Evolutionary conservation across 2,797 vertebrate genomes (phyloP).

Genomic region (Tangara arthus): DNA sequence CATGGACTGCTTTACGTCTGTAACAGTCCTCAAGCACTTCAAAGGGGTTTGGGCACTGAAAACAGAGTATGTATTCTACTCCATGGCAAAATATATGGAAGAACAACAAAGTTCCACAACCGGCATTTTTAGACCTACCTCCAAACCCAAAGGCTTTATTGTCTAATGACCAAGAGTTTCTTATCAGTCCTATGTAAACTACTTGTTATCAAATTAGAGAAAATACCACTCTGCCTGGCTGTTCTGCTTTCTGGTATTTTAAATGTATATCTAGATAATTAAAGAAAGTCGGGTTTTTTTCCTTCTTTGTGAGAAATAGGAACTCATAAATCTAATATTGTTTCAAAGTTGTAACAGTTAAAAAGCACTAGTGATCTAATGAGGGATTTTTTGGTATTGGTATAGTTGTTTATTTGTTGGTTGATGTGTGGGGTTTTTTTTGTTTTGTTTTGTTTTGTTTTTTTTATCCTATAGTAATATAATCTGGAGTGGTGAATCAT

Average conservation of each 20-base stretch:
- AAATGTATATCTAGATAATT: not conserved
- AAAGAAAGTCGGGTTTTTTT: not conserved
- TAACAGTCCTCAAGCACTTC: not conserved
- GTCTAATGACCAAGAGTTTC: not conserved
- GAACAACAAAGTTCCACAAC: not conserved
- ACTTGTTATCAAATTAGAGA: not conserved
- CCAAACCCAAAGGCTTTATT: not conserved
- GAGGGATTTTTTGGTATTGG: rapidly evolving
- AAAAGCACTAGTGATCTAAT: not conserved
- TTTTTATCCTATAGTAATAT: not conserved
- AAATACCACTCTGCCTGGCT: not conserved
- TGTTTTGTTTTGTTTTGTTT: not conserved
- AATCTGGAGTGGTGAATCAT: not conserved
- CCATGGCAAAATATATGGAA: not conserved
- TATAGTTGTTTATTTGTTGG: not conserved
- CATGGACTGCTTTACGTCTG: not conserved
- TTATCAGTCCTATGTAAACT: not conserved
- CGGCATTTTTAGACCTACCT: not conserved
- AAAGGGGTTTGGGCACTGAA: not conserved
- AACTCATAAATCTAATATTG: not conserved
- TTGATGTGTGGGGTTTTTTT: not conserved
- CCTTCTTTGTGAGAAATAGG: not conserved
- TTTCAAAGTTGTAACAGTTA: not conserved
- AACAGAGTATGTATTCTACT: not conserved
- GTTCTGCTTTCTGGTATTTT: not conserved